phyloP scores from a whole-genome alignment of 35 echinoderm and acorn worm species.

The Lytechinus pictus region DNA sequence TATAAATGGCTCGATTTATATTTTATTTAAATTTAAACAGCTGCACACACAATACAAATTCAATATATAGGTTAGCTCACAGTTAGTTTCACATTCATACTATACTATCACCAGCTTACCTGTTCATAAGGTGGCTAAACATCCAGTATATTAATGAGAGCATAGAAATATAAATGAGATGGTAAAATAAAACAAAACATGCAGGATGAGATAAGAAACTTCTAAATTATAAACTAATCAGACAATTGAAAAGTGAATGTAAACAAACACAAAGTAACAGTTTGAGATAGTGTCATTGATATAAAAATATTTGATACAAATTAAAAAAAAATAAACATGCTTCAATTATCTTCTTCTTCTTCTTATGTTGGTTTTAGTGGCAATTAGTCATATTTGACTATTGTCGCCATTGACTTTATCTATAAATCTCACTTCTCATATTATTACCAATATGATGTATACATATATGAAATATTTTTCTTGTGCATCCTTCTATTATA shows the following conservation, averaged over 20 bases:
- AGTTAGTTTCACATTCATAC: neutral
- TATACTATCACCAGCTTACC: slow-evolving; percentile 36
- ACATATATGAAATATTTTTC: too few species aligned
- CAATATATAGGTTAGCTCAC: neutral
- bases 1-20: too few species aligned
- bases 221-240: neutral
- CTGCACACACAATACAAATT: neutral
- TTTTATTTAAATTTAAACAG: neutral
- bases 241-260: neutral
- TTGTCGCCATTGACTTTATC: too few species aligned
- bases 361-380: too few species aligned
- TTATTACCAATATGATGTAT: too few species aligned
- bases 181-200: slow-evolving; percentile 2
- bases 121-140: slow-evolving; percentile 53
- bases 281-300: neutral
- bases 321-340: neutral
- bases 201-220: neutral
- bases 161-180: neutral
- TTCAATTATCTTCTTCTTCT: too few species aligned
- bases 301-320: neutral
- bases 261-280: neutral
- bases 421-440: too few species aligned
- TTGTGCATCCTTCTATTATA: too few species aligned
- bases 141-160: slow-evolving; percentile 33
- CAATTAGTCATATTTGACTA: too few species aligned